Evolutionary conservation across 2,888 invertebrate species (phyloP).

Genomic region (Teinopalpus imperialis): DNA sequence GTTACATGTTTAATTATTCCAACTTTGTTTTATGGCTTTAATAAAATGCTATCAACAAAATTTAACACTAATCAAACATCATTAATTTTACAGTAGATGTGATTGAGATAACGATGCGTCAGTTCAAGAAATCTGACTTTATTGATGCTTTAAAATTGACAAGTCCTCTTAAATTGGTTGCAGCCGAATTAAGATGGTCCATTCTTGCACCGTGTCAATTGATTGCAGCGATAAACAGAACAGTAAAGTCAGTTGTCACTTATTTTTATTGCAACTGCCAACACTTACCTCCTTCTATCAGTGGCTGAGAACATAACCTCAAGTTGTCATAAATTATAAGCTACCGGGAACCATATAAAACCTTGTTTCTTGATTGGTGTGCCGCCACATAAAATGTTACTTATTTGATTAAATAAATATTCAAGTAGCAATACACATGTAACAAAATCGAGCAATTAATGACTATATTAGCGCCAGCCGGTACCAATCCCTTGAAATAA

Average conservation of each 20-base stretch:
- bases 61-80: too few species aligned
- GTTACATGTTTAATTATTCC: too few species aligned
- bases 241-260: constrained; percentile 35
- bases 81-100: too few species aligned
- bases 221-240: constrained; percentile 21
- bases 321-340: constrained; percentile 31
- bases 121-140: too few species aligned
- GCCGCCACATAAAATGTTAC: constrained; percentile 33
- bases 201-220: constrained; percentile 19
- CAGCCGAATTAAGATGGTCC: constrained; percentile 19
- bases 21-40: too few species aligned
- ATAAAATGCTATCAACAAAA: too few species aligned
- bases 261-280: constrained; percentile 30
- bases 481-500: constrained; percentile 12
- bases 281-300: constrained; percentile 32
- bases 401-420: constrained; percentile 29
- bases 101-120: too few species aligned
- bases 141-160: constrained; percentile 18
- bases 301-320: constrained; percentile 19
- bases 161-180: constrained; percentile 16
- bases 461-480: constrained; percentile 16
- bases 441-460: constrained; percentile 19
- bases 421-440: constrained; percentile 14
- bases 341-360: constrained; percentile 30
- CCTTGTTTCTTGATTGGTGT: constrained; percentile 34